Conservation (phyloP, 2,797 vertebrate genomes). For the Arctocebus calabarensis region DNA sequence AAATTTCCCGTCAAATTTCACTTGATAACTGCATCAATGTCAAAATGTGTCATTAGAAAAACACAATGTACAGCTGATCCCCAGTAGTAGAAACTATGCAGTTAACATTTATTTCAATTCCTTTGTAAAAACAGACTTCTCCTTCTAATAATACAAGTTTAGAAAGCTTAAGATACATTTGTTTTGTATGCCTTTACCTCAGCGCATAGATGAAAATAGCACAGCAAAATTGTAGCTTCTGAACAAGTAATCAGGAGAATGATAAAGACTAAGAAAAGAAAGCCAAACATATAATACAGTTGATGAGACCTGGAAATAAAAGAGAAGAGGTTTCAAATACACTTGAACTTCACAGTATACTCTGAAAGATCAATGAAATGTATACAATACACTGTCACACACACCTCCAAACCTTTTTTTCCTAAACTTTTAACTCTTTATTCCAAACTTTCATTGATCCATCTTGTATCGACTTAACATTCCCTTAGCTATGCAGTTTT, state of each 20-base stretch:
- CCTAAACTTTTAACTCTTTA: background rate
- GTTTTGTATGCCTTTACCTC: conserved; percentile 89
- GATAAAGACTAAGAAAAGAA: conserved; percentile 96
- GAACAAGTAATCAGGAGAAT: conserved; percentile 96
- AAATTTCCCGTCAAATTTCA: conserved; percentile 62
- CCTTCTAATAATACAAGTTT: conserved; percentile 38
- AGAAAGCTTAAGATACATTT: conserved; percentile 8
- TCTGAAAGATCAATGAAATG: conserved; percentile 23
- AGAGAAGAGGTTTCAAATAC: conserved; percentile 52
- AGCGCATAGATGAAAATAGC: conserved; percentile 96
- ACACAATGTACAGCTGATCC: conserved; percentile 49
- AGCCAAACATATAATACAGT: conserved; percentile 97
- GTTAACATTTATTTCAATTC: conserved; percentile 40
- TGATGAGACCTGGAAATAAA: conserved; percentile 94
- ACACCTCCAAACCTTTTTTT: background rate
- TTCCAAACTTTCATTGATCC: conserved; percentile 6
- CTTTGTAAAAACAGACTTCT: conserved; percentile 45
- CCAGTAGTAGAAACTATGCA: conserved; percentile 36
- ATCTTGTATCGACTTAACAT: background rate
- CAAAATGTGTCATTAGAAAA: conserved; percentile 69
- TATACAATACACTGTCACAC: background rate
- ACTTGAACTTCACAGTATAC: background rate
- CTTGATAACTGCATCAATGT: conserved; percentile 56
- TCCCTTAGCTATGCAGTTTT: background rate
- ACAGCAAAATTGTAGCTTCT: conserved; percentile 94